These are phyloP conservation scores for Manis pentadactyla DNA, from an alignment of 2,797 vertebrate species.

Conservation along the genomic window DNA sequence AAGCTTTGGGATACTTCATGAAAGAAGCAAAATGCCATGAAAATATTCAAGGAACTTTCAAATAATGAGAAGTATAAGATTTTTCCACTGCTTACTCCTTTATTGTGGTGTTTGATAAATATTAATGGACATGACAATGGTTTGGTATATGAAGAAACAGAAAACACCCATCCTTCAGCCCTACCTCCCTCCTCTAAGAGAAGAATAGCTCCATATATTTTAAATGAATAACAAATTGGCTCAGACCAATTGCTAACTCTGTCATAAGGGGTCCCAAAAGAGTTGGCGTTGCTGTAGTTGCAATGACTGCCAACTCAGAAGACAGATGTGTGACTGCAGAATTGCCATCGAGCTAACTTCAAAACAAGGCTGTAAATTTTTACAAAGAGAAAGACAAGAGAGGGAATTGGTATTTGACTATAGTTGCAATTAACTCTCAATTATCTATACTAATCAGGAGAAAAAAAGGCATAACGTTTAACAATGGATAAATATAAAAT, in stretches of 20 bases:
- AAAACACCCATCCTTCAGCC: slow-evolving; percentile 10
- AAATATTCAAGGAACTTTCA: slow-evolving; percentile 51
- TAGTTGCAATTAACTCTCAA: slow-evolving; percentile 20
- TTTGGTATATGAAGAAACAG: slow-evolving; percentile 49
- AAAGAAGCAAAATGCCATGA: slow-evolving; percentile 58
- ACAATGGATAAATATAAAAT: slow-evolving; percentile 20
- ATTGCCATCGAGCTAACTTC: slow-evolving; percentile 29
- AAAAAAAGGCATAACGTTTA: slow-evolving; percentile 31
- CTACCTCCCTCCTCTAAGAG: not conserved
- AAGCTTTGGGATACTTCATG: slow-evolving; percentile 24
- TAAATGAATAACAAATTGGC: slow-evolving; percentile 66
- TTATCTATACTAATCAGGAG: not conserved
- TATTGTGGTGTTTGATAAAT: slow-evolving; percentile 15
- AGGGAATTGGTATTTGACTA: not conserved
- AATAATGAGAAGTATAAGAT: slow-evolving; percentile 53
- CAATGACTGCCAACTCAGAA: slow-evolving; percentile 63
- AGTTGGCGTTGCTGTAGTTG: slow-evolving; percentile 53
- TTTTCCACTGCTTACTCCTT: not conserved
- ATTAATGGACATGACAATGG: not conserved
- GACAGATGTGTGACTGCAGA: slow-evolving; percentile 58
- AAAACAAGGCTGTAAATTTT: slow-evolving; percentile 60
- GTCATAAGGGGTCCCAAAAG: slow-evolving; percentile 60
- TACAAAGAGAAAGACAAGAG: slow-evolving; percentile 44
- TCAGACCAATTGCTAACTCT: slow-evolving; percentile 51
- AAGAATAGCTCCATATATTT: slow-evolving; percentile 55